Evolutionary conservation across 2,113 vertebrate species (phyloP), one percentile per base, ranked within the genome.

Genomic region (Prolemur simus): DNA sequence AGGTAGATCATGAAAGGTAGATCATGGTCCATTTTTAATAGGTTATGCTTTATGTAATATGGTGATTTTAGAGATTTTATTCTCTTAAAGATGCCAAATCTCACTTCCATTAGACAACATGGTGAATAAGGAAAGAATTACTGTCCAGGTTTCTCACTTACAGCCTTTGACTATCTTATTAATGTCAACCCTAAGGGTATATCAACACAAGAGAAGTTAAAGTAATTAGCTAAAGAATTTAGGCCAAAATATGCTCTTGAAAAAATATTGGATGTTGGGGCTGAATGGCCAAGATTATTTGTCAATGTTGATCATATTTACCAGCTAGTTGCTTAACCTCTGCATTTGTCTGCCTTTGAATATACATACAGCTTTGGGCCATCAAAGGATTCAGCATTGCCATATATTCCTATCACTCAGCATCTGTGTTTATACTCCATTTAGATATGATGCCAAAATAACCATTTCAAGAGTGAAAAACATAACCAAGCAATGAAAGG

Each of bases 361-460:
- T 42, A 63, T 25, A 7, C 27, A 32, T 42, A 82, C 9, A 82
- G 45, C 89, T n/a, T 54, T 63, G 17, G 39, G 54, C 58, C 54
- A 3, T 49, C 68, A 60, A 83, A 60, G 21, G 1, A 82, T 83
- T 63, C 17, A 42, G 17, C 12, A 20, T 7, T 27, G 7, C 25
- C 27, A 12, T 47, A 21, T 39, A 56, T 34, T 81, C 25, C 23
- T 12, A 54, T 85, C 39, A 77, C 66, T 78, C n/a, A 78, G 17
- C 20, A 68, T 91, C 54, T 97, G 14, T 71, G 14, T 82, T 92
- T 89, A 54, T 45, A 42, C 12, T 90, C 56, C 60, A 20, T 91
- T 95, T 78, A 82, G 25, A 34, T 52, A 39, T n/a, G 42, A 58
- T n/a, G 63, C 54, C 90, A 95, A 91, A 95, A 64, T 81, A 96